Conservation (phyloP, 2,113 vertebrate genomes). For the Paratilapia polleni region DNA sequence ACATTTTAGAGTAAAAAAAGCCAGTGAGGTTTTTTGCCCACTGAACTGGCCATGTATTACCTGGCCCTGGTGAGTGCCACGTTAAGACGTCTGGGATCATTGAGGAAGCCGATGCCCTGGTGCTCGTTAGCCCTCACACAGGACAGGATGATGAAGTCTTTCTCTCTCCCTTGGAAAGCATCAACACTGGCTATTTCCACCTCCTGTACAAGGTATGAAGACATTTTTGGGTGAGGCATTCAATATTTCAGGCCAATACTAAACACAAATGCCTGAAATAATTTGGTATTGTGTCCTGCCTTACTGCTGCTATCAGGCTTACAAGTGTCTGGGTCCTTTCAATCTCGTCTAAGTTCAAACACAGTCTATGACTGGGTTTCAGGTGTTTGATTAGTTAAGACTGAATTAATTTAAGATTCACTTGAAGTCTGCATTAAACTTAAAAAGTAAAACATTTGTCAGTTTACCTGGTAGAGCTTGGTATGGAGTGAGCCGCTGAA, state of each 20-base stretch:
- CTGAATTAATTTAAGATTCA: background rate
- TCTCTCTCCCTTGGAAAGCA: constrained; percentile 97
- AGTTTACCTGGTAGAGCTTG: constrained; percentile 95
- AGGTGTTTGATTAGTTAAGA: background rate
- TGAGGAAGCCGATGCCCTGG: constrained; percentile 97
- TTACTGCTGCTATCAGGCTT: background rate
- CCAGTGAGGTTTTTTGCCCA: background rate
- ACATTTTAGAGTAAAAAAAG: background rate
- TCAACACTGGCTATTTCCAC: constrained; percentile 99
- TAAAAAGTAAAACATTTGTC: background rate
- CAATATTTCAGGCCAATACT: background rate
- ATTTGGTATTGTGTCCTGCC: background rate
- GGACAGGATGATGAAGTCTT: constrained; percentile 98
- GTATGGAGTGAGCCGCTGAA: constrained; percentile 98
- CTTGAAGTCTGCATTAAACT: background rate
- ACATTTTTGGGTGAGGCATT: background rate
- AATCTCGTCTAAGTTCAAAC: background rate
- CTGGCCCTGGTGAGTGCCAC: constrained; percentile 96
- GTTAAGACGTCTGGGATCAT: constrained; percentile 95
- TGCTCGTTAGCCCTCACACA: constrained; percentile 97
- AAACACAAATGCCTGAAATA: background rate
- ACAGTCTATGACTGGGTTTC: background rate
- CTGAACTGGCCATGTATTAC: constrained; percentile 67
- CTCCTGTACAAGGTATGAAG: constrained; percentile 79
- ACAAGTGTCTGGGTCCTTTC: background rate